Percentiles rank a stretch among this genome's conserved stretches.
phyloP scores from a whole-genome alignment of 2,797 vertebrate genomes.

The Pithecia hirsuta region DNA sequence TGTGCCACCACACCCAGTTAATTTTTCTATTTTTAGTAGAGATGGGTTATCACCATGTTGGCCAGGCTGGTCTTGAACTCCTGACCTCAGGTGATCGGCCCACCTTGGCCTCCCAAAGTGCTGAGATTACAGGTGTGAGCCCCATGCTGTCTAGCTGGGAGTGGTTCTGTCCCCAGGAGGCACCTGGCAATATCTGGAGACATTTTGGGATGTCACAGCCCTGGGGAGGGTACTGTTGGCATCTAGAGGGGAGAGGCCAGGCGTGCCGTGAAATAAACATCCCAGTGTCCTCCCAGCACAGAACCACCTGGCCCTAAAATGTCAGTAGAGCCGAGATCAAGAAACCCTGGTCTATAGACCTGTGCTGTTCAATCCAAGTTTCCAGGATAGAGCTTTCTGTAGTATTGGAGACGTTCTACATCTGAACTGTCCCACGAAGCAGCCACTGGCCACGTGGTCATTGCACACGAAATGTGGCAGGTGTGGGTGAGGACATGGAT shows the following conservation, averaged over 20 bases:
- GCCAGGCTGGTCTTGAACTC: too few relatives aligned
- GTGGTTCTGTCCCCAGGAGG: not conserved
- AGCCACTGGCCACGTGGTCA: not conserved
- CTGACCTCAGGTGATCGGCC: too few relatives aligned
- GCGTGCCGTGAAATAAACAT: not conserved
- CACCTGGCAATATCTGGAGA: not conserved
- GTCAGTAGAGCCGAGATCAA: not conserved
- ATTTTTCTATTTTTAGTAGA: too few relatives aligned
- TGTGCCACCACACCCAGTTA: too few relatives aligned
- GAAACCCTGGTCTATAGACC: not conserved
- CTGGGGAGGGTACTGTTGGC: not conserved
- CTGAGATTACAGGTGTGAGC: too few relatives aligned
- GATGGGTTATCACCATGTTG: too few relatives aligned
- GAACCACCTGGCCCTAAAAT: too few relatives aligned
- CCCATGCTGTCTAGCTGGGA: too few relatives aligned
- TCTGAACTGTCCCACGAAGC: rapidly evolving
- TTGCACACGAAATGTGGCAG: rapidly evolving
- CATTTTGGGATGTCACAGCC: not conserved
- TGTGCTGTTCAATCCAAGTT: rapidly evolving
- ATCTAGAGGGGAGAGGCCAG: too few relatives aligned
- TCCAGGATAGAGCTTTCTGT: not conserved
- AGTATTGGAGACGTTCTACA: rapidly evolving
- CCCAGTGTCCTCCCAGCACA: too few relatives aligned
- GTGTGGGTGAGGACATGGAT: not conserved
- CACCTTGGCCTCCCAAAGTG: too few relatives aligned